Percentiles rank a stretch among this genome's conserved stretches.
Conservation (phyloP, 2,888 invertebrate species). For the Troides helena region DNA sequence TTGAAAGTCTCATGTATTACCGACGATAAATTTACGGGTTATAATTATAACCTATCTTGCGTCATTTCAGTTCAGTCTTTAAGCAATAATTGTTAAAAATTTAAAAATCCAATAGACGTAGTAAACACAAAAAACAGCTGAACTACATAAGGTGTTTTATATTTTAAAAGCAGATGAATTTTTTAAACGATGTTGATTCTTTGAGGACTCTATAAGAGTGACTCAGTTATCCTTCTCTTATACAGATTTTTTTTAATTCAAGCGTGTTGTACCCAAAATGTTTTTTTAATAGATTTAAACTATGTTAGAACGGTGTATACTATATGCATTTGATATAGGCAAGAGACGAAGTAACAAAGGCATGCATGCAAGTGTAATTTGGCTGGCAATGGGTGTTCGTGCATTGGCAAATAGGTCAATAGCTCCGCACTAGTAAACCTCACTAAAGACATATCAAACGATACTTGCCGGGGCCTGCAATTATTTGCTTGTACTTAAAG, state of each 20-base stretch:
- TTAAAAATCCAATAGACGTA: background rate
- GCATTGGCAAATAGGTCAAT: constrained; percentile 72
- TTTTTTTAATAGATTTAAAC: background rate
- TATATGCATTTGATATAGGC: background rate
- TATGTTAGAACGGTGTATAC: background rate
- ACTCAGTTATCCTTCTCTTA: background rate
- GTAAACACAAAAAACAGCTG: background rate
- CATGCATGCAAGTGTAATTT: constrained; percentile 73
- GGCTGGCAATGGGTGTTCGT: constrained; percentile 59
- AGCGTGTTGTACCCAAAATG: background rate
- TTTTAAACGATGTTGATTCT: background rate
- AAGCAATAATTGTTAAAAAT: too few relatives aligned
- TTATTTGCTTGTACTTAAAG: constrained; percentile 1
- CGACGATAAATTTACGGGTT: too few relatives aligned
- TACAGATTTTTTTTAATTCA: background rate
- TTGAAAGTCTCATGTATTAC: background rate
- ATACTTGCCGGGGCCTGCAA: background rate
- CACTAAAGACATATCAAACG: constrained; percentile 34
- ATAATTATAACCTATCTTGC: too few relatives aligned
- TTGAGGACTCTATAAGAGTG: background rate
- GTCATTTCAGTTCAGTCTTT: too few relatives aligned
- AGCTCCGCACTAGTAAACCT: constrained; percentile 43
- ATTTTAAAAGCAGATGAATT: too few relatives aligned
- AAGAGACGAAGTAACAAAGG: constrained; percentile 52
- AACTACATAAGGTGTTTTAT: too few relatives aligned